These are phyloP conservation scores for Leucophenga varia DNA, from an alignment of 1,140 invertebrate species.

Conservation along the genomic window DNA sequence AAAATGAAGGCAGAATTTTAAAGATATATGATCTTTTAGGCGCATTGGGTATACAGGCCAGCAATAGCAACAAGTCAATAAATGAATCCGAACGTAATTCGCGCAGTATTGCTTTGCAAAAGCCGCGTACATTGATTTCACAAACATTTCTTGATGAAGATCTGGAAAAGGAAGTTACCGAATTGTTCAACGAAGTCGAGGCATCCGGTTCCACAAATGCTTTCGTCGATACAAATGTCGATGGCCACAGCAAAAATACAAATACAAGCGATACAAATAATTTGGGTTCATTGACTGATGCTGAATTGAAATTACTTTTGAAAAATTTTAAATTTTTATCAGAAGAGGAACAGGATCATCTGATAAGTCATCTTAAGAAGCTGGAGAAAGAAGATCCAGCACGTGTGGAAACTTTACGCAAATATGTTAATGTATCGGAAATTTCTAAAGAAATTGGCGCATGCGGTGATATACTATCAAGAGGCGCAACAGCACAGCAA, in stretches of 20 bases:
- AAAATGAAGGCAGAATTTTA: constrained; percentile 13
- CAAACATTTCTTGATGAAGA: no score
- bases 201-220: constrained; percentile 26
- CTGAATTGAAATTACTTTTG: constrained; percentile 71
- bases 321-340: constrained; percentile 78
- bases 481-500: background rate
- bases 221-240: background rate
- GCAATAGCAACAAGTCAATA: no score
- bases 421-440: constrained; percentile 65
- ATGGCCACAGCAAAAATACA: background rate
- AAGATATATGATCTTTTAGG: constrained; percentile 6
- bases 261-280: constrained; percentile 22
- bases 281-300: constrained; percentile 74
- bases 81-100: no score
- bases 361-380: constrained; percentile 77
- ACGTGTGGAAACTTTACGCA: constrained; percentile 69
- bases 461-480: constrained; percentile 19
- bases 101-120: no score
- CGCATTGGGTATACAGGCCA: background rate
- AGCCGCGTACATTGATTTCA: no score
- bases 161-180: constrained; percentile 28
- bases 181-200: constrained; percentile 39
- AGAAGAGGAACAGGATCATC: constrained; percentile 73
- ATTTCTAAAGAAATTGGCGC: constrained; percentile 36
- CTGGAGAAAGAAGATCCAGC: constrained; percentile 70